Base-by-base conservation (phyloP, 1,140 invertebrate species). In the Phymastichus coffea region DNA sequence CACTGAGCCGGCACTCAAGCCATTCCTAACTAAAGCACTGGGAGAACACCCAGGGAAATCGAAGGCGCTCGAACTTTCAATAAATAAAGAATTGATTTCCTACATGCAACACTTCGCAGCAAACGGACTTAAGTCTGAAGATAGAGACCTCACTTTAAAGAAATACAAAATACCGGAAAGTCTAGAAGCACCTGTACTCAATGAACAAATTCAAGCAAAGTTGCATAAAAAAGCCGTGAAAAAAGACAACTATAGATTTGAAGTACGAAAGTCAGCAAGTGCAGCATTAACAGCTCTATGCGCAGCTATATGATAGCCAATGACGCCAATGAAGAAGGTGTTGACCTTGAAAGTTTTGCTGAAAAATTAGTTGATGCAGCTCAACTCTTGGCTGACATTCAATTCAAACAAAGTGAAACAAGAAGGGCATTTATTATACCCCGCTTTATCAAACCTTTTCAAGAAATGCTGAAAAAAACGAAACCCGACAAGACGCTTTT, bases 351-450 rank as follows among this genome's bases (percentile, higher is more conserved):
- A 10, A 3, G 6, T 4, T n/a, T 51, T 10, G 7, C 26, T 15
- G 12, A 23, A 22, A 7, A 17, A 23, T 14, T 53, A 4, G 6
- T 19, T 12, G 51, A 38, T 38, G n/a, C 23, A 4, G 51, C 51
- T n/a, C 23, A 53, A 23, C 4, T 40, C 9, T 4, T 37, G 19
- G 12, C 15, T 6, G 30, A 38, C 4, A 41, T 10, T 2, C 30
- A 40, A 25, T 40, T 40, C 20, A 38, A 14, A 14, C 33, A 53
- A 20, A 46, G 22, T n/a, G 2, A 10, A 26, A 25, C 43, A 3
- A 46, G 43, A 46, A 46, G 43, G n/a, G 43, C 43, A 12, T 46
- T 6, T n/a, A 46, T 46, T 25, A 9, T 46, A 3, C 43, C 43
- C 4, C 43, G 20, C n/a, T 25, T 46, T 6, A n/a, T 2, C 6